Evolutionary conservation across 1,140 invertebrate genomes (phyloP), one percentile per base, ranked within the genome.

Genomic region (Diabrotica undecimpunctata): DNA sequence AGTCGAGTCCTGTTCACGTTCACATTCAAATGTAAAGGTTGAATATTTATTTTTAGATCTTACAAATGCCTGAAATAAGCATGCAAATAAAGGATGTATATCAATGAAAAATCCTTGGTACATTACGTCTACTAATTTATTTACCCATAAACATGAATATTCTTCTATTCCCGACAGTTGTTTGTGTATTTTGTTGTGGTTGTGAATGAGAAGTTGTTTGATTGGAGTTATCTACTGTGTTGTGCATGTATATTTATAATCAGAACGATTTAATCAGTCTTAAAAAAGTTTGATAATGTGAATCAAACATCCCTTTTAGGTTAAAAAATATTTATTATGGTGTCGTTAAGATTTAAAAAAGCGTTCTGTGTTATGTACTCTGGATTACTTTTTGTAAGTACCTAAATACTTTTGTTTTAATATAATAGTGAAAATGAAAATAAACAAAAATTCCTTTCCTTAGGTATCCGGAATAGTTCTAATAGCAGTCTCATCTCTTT

Each of bases 341-440:
- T 69, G 61, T 75, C 75, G 5, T 70, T 77, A 61, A 73, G 70
- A 66, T 58, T 70, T 50, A 76, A 75, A 68, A 72, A 76, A 69
- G 66, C 72, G 13, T 69, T 76, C 57, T 77, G 76, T 66, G 64
- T 76, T 14, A 46, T 74, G 13, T 76, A 76, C 66, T 73, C 75
- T 7, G 67, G 62, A 12, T 61, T 75, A 12, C 61, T 77, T 36
- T 76, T 77, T 71, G 76, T 77, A 69, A 77, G 76, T 76, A n/a
- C n/a, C n/a, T n/a, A 69, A 25, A 11, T 62, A 50, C 10, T 13
- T n/a, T 61, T 50, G 25, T 38, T 51, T 41, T 10, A 54, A 52
- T 37, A 6, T 35, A 61, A 35, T n/a, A 56, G 12, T 54, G 12
- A 11, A 0, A 55, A 5, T 55, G 9, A 9, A 55, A 0, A 55